Base-by-base conservation (phyloP, 1,140 invertebrate genomes). In the Cydia strobilella region DNA sequence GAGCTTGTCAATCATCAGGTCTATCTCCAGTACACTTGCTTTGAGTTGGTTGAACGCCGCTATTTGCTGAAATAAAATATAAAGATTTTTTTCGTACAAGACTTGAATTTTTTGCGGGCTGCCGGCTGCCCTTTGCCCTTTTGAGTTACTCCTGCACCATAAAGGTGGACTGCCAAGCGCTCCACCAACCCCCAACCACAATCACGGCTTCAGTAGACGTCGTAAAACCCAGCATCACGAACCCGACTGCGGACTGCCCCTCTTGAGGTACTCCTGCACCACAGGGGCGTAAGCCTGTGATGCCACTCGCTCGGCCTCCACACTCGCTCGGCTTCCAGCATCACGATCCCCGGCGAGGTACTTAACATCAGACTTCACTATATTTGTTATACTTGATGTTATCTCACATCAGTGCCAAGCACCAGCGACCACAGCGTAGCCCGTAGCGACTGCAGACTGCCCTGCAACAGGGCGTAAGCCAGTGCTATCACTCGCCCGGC, bases 1-100 rank as follows among this genome's bases (percentile, higher is more conserved):
- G 5, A 99, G 93, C 89, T 98, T 98, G 88, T 99, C 98, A 5
- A 98, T 96, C 91, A 99, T 96, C 1, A 99, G 94, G 84, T 99
- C 98, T 85, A 98, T 97, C 78, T 98, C 96, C 35, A 98, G 88
- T 1, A 99, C 97, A 85, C 95, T 95, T 74, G 94, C 94, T 84
- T 98, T 98, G 62, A 99, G 89, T 83, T 96, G 95, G 75, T 97
- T 95, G 90, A 97, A 99, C 85, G 98, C 96, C 15, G 96, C 94
- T 18, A 93, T 87, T 90, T 98, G 96, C 97, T 98, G 84, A 63
- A 94, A 94, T 81, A 69, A 73, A 79, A 79, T 10, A 39, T 2
- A 39, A 4, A 31, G 0, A 9, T 10, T 10, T 39, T 39, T 9
- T 35, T 35, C 35, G 35, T 1, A 9, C 7, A 35, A 35, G 7